Conservation (phyloP, 1,140 invertebrate genomes). For the Solenopsis fugax region DNA sequence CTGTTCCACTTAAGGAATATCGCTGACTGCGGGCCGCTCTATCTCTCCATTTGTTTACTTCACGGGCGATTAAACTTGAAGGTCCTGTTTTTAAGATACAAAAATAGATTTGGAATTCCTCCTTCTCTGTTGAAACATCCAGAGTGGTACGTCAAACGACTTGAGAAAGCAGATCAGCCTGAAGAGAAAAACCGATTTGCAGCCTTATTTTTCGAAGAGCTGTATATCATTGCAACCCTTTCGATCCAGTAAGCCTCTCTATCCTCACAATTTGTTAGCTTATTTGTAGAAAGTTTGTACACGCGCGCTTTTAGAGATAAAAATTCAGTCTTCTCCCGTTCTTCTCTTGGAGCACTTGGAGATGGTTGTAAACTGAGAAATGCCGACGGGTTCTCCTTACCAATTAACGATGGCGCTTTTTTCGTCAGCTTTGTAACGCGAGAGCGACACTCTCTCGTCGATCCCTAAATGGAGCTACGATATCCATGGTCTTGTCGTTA, state of each 20-base stretch:
- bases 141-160: not conserved
- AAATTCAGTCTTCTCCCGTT: not conserved
- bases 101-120: not conserved
- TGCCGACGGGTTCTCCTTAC: conserved; percentile 19
- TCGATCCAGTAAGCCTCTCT: not conserved
- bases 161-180: not conserved
- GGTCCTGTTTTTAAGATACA: not conserved
- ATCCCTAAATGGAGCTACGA: conserved; percentile 70
- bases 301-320: not conserved
- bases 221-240: not conserved
- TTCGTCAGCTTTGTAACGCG: conserved; percentile 71
- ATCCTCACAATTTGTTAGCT: not conserved
- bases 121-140: not conserved
- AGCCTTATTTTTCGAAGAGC: not conserved
- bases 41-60: not conserved
- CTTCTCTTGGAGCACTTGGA: not conserved
- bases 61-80: conserved; percentile 12
- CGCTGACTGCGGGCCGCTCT: not conserved
- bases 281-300: not conserved
- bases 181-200: conserved; percentile 3
- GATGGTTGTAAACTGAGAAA: conserved; percentile 31
- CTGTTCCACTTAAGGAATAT: conserved; percentile 7
- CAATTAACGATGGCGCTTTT: conserved; percentile 12
- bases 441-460: conserved; percentile 68
- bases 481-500: conserved; percentile 48